Percentiles rank a stretch among this genome's conserved stretches.
Conservation (phyloP, 2,888 invertebrate species). For the Pyrgus malvae region DNA sequence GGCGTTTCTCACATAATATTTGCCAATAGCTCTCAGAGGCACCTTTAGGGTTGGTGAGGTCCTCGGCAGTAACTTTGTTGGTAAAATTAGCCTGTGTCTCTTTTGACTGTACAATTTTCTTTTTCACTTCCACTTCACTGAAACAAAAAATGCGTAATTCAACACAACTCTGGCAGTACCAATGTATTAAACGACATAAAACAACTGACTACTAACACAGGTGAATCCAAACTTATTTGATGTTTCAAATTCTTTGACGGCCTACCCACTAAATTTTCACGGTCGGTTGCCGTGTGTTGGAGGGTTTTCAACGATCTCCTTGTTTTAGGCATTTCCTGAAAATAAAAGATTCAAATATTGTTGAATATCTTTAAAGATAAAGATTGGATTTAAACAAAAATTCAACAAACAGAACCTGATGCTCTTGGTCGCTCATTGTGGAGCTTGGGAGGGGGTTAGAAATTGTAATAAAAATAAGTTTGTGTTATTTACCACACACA, state of each 20-base stretch:
- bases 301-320: conserved; percentile 88
- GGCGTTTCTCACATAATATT: conserved; percentile 87
- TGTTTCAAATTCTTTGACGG: conserved; percentile 74
- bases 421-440: conserved; percentile 23
- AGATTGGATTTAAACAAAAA: not conserved
- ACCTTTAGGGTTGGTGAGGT: conserved; percentile 85
- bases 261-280: conserved; percentile 89
- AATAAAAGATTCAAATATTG: conserved; percentile 18
- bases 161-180: not conserved
- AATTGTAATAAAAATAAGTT: not conserved
- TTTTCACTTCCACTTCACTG: conserved; percentile 69
- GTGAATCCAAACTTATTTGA: conserved; percentile 72
- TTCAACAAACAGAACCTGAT: conserved; percentile 12
- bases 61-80: conserved; percentile 83
- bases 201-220: conserved; percentile 58
- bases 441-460: not conserved
- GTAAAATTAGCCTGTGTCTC: conserved; percentile 83
- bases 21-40: conserved; percentile 90
- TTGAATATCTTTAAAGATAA: not conserved
- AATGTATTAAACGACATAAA: not conserved
- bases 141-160: conserved; percentile 30
- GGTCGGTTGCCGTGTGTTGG: conserved; percentile 86
- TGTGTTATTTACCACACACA: conserved; percentile 9
- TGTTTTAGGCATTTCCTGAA: conserved; percentile 81
- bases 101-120: conserved; percentile 80